A percentile compares a stretch with the other conserved stretches of the same genome.
phyloP scores from a whole-genome alignment of 2,888 invertebrate genomes.

The Heteromyza rotundicornis region DNA sequence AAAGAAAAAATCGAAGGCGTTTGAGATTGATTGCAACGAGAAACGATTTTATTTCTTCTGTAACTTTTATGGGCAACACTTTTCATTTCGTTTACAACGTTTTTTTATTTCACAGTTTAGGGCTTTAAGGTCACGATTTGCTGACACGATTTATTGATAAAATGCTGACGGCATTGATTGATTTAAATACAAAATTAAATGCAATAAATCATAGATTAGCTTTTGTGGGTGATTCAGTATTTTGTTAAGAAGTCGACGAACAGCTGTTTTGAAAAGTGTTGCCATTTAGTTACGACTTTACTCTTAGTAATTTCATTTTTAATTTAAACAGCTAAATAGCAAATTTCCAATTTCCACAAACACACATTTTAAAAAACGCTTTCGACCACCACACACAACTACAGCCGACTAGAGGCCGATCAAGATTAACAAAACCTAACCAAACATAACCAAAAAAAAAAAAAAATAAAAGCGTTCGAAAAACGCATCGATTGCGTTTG shows the following conservation, averaged over 20 bases:
- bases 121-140: constrained; percentile 7
- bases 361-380: not conserved
- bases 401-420: not conserved
- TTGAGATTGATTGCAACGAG: too few species aligned
- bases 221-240: too few species aligned
- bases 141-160: not conserved
- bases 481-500: not conserved
- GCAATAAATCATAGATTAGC: too few species aligned
- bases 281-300: too few species aligned
- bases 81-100: not conserved
- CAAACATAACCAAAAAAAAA: not conserved
- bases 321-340: too few species aligned
- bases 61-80: not conserved
- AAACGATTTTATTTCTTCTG: not conserved
- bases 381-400: not conserved
- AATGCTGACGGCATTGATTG: too few species aligned
- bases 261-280: too few species aligned
- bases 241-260: too few species aligned
- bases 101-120: not conserved
- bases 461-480: not conserved
- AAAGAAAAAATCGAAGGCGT: too few species aligned
- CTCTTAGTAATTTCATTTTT: too few species aligned
- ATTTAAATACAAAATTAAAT: too few species aligned
- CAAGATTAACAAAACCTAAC: not conserved
- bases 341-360: constrained; percentile 10